Evolutionary conservation across 2,797 vertebrate species (phyloP).

Genomic region (Phyllotis vaccarum): DNA sequence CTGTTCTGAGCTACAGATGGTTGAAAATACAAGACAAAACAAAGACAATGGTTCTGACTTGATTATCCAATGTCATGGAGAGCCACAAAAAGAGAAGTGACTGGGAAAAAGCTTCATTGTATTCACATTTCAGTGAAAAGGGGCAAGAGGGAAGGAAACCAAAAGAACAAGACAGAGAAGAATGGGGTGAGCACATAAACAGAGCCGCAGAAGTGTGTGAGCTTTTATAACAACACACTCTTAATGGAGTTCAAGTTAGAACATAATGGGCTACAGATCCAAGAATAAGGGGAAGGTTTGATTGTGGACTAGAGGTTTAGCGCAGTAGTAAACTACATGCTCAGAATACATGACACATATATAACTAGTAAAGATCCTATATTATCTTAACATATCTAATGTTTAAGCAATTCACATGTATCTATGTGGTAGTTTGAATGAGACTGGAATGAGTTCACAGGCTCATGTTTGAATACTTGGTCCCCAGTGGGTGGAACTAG

Average conservation of each 20-base stretch:
- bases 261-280: not conserved
- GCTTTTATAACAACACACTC: not conserved
- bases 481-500: not conserved
- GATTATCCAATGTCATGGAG: not conserved
- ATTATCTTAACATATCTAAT: conserved; percentile 25
- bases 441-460: not conserved
- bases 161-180: not conserved
- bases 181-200: not conserved
- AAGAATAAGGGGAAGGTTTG: conserved; percentile 15
- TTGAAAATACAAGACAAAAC: conserved; percentile 43
- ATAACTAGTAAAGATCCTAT: not conserved
- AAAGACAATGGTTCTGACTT: not conserved
- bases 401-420: not conserved
- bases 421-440: not conserved
- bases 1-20: not conserved
- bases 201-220: conserved; percentile 22
- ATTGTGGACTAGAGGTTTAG: not conserved
- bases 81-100: conserved; percentile 20
- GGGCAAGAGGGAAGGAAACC: not conserved
- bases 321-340: not conserved
- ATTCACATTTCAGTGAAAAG: conserved; percentile 8
- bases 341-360: not conserved
- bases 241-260: conserved; percentile 2
- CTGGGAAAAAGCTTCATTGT: not conserved
- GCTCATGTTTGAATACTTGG: not conserved